Conservation (phyloP, 2,113 vertebrate genomes). For the Festucalex cinctus region DNA sequence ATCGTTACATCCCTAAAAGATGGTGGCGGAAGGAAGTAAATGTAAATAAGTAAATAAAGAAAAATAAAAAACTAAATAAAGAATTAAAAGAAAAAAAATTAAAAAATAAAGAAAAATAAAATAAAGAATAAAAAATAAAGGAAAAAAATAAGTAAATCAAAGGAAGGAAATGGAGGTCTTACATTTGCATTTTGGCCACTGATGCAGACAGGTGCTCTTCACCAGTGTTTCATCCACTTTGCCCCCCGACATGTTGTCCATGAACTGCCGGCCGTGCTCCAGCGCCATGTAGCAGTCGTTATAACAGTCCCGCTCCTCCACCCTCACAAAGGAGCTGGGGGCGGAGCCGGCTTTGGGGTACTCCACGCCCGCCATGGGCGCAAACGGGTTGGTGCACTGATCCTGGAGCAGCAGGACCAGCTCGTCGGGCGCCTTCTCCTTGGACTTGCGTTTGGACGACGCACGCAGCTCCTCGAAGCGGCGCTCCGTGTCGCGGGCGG, state of each 20-base stretch:
- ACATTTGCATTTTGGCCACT: slow-evolving; percentile 96
- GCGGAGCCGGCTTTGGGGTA: slow-evolving; percentile 62
- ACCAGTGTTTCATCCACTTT: slow-evolving; percentile 97
- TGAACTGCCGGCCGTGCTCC: slow-evolving; percentile 96
- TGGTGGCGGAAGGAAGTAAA: too few species aligned
- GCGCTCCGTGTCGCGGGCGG: slow-evolving; percentile 89
- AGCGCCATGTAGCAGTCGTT: slow-evolving; percentile 97
- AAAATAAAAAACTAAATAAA: too few species aligned
- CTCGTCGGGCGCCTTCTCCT: slow-evolving; percentile 89
- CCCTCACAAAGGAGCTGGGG: slow-evolving; percentile 76
- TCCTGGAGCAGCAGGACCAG: slow-evolving; percentile 92
- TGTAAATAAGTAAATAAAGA: too few species aligned
- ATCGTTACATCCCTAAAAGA: too few species aligned
- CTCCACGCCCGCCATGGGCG: slow-evolving; percentile 84
- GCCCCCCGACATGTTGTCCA: slow-evolving; percentile 99
- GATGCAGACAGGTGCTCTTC: slow-evolving; percentile 95
- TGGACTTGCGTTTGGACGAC: slow-evolving; percentile 74
- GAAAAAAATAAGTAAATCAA: too few species aligned
- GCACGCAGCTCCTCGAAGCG: slow-evolving; percentile 86
- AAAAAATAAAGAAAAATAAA: too few species aligned
- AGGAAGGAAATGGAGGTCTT: slow-evolving; percentile 6
- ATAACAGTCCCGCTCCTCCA: slow-evolving; percentile 93
- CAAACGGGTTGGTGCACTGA: slow-evolving; percentile 96
- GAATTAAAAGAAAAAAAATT: too few species aligned
- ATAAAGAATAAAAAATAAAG: too few species aligned